Conservation (phyloP, 2,888 invertebrate genomes). For the Incurvaria masculella region DNA sequence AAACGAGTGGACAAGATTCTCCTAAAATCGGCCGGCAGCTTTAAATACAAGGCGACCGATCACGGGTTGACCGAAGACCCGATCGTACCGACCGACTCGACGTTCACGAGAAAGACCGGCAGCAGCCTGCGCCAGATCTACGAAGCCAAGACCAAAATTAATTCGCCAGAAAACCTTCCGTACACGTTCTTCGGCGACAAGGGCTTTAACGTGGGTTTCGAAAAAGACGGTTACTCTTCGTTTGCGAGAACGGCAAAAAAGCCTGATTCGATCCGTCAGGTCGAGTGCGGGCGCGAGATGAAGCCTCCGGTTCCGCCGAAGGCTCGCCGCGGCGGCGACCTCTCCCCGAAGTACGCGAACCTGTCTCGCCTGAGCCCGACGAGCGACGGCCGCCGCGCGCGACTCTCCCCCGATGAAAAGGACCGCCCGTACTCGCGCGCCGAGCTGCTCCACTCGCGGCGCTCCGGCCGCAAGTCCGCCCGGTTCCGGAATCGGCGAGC, state of each 20-base stretch:
- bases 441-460: constrained; percentile 36
- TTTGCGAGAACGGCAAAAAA: constrained; percentile 32
- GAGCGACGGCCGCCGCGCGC: constrained; percentile 28
- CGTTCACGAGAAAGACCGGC: constrained; percentile 60
- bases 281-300: constrained; percentile 29
- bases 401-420: constrained; percentile 31
- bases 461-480: constrained; percentile 39
- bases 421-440: constrained; percentile 33
- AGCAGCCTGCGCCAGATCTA: constrained; percentile 78
- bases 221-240: constrained; percentile 30
- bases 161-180: constrained; percentile 20
- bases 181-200: not conserved
- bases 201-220: not conserved
- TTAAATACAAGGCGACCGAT: constrained; percentile 53
- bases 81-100: constrained; percentile 29
- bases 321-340: constrained; percentile 27
- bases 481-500: constrained; percentile 41
- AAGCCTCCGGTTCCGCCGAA: constrained; percentile 47
- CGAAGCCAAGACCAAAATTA: constrained; percentile 62
- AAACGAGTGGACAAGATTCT: constrained; percentile 52
- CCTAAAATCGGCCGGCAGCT: constrained; percentile 69
- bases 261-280: constrained; percentile 35
- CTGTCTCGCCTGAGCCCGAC: constrained; percentile 30
- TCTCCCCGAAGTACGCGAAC: constrained; percentile 27
- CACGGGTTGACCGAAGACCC: constrained; percentile 20